phyloP scores from a whole-genome alignment of 1,140 invertebrate genomes.

The Trialeurodes vaporariorum region DNA sequence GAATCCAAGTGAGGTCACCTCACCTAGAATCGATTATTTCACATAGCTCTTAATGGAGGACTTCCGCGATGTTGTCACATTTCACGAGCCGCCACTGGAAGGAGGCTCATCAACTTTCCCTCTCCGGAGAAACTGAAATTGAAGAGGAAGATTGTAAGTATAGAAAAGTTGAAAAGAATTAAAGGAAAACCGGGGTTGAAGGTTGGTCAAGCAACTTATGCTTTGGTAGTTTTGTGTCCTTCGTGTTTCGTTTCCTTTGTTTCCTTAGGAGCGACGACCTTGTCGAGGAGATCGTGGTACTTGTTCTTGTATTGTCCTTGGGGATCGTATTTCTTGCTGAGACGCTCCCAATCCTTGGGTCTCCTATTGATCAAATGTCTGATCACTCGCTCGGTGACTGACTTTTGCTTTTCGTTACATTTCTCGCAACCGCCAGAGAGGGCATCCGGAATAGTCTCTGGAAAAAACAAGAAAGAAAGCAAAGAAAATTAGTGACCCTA shows the following conservation, averaged over 20 bases:
- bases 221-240: background rate
- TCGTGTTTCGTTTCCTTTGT: background rate
- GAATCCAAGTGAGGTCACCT: too few species aligned
- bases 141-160: too few species aligned
- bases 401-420: constrained; percentile 37
- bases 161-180: too few species aligned
- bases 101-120: too few species aligned
- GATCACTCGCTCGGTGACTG: constrained; percentile 35
- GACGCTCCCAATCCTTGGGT: constrained; percentile 33
- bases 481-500: background rate
- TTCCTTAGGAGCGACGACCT: background rate
- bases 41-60: too few species aligned
- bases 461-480: constrained; percentile 13
- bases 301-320: constrained; percentile 33
- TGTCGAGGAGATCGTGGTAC: constrained; percentile 24
- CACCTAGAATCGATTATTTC: too few species aligned
- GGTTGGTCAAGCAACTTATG: too few species aligned
- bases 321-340: constrained; percentile 38
- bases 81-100: too few species aligned
- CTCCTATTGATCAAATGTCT: constrained; percentile 24
- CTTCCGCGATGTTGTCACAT: too few species aligned
- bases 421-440: constrained; percentile 35
- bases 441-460: constrained; percentile 39
- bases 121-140: too few species aligned
- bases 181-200: too few species aligned